phyloP scores from a whole-genome alignment of 2,113 vertebrate species.

The Corvus cornix region DNA sequence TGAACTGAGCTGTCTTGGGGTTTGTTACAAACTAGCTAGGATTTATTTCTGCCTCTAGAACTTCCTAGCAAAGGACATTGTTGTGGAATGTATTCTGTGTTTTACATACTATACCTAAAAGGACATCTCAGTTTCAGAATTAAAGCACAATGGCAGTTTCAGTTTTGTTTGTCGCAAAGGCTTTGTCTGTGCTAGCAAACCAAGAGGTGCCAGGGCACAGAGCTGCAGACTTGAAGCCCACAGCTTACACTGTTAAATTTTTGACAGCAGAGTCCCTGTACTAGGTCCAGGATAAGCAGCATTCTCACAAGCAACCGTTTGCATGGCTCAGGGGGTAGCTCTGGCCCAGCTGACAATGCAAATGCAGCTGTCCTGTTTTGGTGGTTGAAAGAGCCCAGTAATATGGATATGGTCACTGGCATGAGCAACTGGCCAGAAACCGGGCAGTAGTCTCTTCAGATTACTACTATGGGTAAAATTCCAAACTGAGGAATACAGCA shows the following conservation, averaged over 20 bases:
- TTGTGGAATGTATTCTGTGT: fast-evolving
- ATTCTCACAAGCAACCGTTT: not conserved
- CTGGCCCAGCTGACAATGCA: not conserved
- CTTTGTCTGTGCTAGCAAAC: not conserved
- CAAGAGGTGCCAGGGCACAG: not conserved
- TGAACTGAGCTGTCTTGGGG: not conserved
- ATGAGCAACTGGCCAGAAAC: not conserved
- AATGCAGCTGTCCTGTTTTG: not conserved
- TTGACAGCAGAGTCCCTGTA: too few species aligned
- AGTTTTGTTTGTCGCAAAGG: not conserved
- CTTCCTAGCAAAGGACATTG: not conserved
- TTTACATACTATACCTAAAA: not conserved
- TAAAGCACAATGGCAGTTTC: not conserved
- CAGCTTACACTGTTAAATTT: not conserved
- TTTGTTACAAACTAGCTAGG: not conserved
- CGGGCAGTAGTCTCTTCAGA: not conserved
- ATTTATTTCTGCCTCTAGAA: not conserved
- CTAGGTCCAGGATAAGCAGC: not conserved
- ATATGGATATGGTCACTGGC: not conserved
- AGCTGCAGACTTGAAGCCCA: not conserved
- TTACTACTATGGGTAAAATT: not conserved
- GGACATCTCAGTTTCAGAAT: not conserved
- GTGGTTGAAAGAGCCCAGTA: not conserved
- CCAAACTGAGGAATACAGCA: not conserved
- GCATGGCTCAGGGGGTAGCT: not conserved